Base-by-base conservation (phyloP, 2,888 invertebrate genomes). In the Eurytoma adleriae region DNA sequence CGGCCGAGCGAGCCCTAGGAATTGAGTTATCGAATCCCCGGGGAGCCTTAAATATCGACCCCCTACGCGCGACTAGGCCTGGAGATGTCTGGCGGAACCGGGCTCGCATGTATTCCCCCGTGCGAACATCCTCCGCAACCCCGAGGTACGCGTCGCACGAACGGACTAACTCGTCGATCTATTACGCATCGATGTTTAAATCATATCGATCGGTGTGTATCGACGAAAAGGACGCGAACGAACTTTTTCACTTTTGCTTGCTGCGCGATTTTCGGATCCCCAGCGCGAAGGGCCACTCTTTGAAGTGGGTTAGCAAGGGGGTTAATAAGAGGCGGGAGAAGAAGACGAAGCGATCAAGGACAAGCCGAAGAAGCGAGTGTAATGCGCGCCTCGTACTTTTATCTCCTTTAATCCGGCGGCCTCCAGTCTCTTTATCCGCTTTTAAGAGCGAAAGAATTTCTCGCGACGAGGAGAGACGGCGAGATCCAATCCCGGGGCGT, bases 401-500 rank as follows among this genome's bases (percentile, higher is more conserved):
- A 79, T 77, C 80, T 73, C 77, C 67, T 77, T 77, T 77, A 80
- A 77, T 77, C 79, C 57, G 52, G 67, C 66, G 57, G 50, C 59
- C 73, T 84, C 83, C 84, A 82, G 83, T 83, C 81, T 86, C 86
- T 85, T 84, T 85, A 84, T 85, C 82, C 86, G 85, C 85, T 86
- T 84, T 83, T 85, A 85, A 86, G 86, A 83, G 83, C 83, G 84
- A 84, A 71, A n/a, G 12, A 57, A 14, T 40, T 20, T 14, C 30
- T 18, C 64, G 80, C 85, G 82, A 86, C 85, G 54, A 18, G 13
- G 54, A n/a, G 10, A 61, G 61, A 61, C 13, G 3, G 67, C 66
- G 14, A 30, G 85, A 86, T 84, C 85, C 87, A 86, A 88, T 87
- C 84, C 85, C 56, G 84, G 83, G 80, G 84, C 84, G 86, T 88